A percentile compares a stretch with the other conserved stretches of the same genome.
phyloP scores from a whole-genome alignment of 2,113 vertebrate species.

The Nerophis ophidion region DNA sequence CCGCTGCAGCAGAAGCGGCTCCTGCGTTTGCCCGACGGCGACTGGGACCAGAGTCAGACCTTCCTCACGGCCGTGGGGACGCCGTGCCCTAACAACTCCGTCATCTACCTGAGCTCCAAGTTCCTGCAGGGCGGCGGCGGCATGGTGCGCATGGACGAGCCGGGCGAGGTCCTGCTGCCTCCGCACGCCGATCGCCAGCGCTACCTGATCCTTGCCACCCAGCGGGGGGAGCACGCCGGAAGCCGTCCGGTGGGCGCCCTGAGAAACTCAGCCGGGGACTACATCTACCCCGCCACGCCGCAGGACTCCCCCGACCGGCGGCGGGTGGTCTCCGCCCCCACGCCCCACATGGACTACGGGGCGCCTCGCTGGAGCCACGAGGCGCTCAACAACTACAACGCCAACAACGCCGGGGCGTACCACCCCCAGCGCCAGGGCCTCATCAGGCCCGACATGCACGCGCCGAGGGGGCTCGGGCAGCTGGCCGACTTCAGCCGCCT shows the following conservation, averaged over 20 bases:
- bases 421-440: conserved; percentile 63
- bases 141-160: conserved; percentile 67
- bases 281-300: conserved; percentile 76
- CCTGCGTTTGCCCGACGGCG: conserved; percentile 69
- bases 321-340: conserved; percentile 85
- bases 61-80: conserved; percentile 77
- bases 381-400: conserved; percentile 81
- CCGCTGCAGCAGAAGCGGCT: conserved; percentile 89
- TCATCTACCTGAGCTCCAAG: conserved; percentile 79
- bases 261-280: conserved; percentile 79
- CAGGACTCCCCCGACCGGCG: conserved; percentile 83
- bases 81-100: conserved; percentile 59
- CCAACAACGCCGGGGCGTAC: conserved; percentile 72
- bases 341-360: conserved; percentile 74
- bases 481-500: conserved; percentile 82
- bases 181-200: conserved; percentile 70
- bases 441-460: conserved; percentile 62
- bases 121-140: conserved; percentile 60
- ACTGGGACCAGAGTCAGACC: conserved; percentile 86
- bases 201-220: conserved; percentile 69
- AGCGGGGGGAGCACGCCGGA: conserved; percentile 58
- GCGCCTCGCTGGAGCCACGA: conserved; percentile 81
- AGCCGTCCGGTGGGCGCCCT: conserved; percentile 46
- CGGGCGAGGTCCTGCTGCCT: conserved; percentile 60
- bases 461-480: conserved; percentile 65